Conservation (phyloP, 2,888 invertebrate species). For the Onthophagus sagittarius region DNA sequence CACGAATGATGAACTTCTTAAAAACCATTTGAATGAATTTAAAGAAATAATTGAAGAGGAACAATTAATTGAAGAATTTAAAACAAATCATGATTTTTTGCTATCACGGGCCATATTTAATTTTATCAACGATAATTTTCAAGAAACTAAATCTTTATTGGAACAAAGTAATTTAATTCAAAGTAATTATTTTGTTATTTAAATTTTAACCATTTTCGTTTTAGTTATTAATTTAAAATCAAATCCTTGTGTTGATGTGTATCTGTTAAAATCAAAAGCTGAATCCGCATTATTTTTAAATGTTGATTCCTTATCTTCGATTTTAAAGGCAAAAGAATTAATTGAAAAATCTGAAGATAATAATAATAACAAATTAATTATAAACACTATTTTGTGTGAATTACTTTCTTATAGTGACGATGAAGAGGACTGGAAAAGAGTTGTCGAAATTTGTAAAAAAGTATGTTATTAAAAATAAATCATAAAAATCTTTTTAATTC, state of each 20-base stretch:
- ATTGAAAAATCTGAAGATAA: constrained; percentile 36
- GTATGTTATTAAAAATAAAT: constrained; percentile 34
- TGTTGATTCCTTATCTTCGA: constrained; percentile 49
- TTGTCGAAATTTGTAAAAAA: constrained; percentile 41
- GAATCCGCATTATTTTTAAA: constrained; percentile 53
- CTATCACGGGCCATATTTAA: not conserved
- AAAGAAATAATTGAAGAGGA: not conserved
- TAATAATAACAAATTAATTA: constrained; percentile 37
- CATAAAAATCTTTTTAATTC: not conserved
- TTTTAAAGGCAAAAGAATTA: constrained; percentile 44
- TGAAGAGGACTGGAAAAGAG: constrained; percentile 50
- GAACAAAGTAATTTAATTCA: not conserved
- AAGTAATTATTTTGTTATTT: not conserved
- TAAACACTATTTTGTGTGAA: constrained; percentile 35
- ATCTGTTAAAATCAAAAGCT: constrained; percentile 51
- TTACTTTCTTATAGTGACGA: constrained; percentile 46
- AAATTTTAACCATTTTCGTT: constrained; percentile 17
- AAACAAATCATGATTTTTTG: not conserved
- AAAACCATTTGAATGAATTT: not conserved
- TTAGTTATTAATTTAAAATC: constrained; percentile 40
- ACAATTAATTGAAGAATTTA: not conserved
- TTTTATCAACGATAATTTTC: not conserved
- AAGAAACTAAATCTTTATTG: not conserved
- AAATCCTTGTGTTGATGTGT: constrained; percentile 47
- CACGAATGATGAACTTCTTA: not conserved